Percentiles rank a stretch among this genome's conserved stretches.
Evolutionary conservation across 2,888 invertebrate genomes (phyloP).

Genomic region (Conops quadrifasciatus): DNA sequence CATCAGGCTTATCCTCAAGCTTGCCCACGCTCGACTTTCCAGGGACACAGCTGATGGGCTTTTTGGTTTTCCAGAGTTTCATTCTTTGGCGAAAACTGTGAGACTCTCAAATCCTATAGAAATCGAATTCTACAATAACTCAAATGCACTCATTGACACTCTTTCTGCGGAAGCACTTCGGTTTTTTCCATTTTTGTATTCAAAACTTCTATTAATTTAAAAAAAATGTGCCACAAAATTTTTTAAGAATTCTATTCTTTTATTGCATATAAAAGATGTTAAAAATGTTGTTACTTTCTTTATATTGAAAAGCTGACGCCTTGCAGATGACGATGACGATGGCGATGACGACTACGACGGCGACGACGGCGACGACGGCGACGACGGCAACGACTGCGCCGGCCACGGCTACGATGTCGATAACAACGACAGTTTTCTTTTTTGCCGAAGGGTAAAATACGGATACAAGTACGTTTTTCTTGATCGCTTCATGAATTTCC

Average conservation of each 20-base stretch:
- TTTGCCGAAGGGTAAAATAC: constrained; percentile 24
- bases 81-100: constrained; percentile 46
- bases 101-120: not conserved
- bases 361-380: not conserved
- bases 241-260: not conserved
- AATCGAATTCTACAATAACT: not conserved
- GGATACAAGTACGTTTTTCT: constrained; percentile 4
- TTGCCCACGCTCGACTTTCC: constrained; percentile 58
- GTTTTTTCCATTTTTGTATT: not conserved
- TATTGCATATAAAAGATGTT: no score
- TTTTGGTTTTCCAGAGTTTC: constrained; percentile 66
- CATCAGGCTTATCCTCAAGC: constrained; percentile 54
- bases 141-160: constrained; percentile 10
- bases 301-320: not conserved
- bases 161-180: no score
- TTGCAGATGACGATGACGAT: not conserved
- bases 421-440: constrained; percentile 6
- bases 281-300: no score
- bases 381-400: constrained; percentile 16
- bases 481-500: not conserved
- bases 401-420: not conserved
- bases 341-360: no score
- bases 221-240: not conserved
- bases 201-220: not conserved
- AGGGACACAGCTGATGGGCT: constrained; percentile 64